Conservation (phyloP, 2,113 vertebrate genomes). For the Osmerus mordax region DNA sequence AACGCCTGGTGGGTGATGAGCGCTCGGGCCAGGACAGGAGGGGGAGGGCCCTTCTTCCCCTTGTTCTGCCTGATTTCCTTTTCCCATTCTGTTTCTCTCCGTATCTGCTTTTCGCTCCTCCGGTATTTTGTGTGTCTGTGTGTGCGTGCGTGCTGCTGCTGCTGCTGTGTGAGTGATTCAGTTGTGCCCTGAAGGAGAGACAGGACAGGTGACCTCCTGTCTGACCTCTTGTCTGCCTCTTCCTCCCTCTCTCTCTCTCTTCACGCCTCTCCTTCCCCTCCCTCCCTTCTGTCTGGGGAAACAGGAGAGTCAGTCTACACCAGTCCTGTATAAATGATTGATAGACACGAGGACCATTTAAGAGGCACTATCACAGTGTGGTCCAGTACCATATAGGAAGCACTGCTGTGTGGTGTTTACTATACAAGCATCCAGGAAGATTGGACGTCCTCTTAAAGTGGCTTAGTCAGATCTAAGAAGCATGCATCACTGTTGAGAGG, state of each 20-base stretch:
- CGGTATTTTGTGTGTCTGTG: neutral
- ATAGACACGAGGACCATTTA: neutral
- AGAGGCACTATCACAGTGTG: no score
- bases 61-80: neutral
- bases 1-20: slow-evolving; percentile 7
- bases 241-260: neutral
- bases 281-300: neutral
- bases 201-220: neutral
- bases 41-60: no score
- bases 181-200: neutral
- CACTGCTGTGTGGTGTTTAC: no score
- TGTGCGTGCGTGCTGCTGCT: neutral
- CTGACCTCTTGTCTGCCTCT: neutral
- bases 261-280: neutral
- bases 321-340: neutral
- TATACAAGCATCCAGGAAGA: no score
- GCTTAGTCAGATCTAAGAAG: no score
- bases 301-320: neutral
- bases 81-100: neutral
- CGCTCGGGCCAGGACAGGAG: no score
- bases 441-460: no score
- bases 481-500: no score
- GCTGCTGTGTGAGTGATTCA: slow-evolving; percentile 1
- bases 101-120: neutral
- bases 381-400: no score